Base-by-base conservation (phyloP, 2,888 invertebrate genomes). In the Autographa pulchrina region DNA sequence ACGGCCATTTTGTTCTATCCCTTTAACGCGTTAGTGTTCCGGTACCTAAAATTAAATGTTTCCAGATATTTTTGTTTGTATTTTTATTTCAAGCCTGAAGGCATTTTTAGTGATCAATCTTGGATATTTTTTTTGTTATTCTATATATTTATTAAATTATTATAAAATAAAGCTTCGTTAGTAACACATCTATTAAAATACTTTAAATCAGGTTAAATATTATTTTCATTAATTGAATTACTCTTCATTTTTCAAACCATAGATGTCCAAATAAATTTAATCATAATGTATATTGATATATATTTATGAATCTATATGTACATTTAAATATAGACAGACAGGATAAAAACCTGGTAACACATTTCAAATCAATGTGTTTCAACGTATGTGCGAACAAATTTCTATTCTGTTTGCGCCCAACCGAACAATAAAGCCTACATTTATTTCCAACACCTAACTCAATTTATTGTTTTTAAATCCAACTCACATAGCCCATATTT, bases 311-410 rank as follows among this genome's bases (percentile, higher is more conserved):
- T n/a, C n/a, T n/a, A n/a, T n/a, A n/a, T n/a, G n/a, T n/a, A n/a
- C 11, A 20, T 18, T n/a, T 18, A 6, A 48, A 61, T 54, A 35
- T 25, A 56, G 25, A 48, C 32, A 0, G 65, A n/a, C 67, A 69
- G 31, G 54, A 59, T 65, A 58, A 32, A 13, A 31, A 69, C 52
- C 9, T 52, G 54, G 63, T 65, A 59, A 70, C 20, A 72, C 63
- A 58, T 76, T 81, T 72, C 68, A 76, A 81, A 79, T 77, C 70
- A 79, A 79, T 82, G 72, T 71, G 74, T 78, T 68, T 69, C 52
- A 13, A 65, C 63, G 68, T 74, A 70, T 72, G 74, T 74, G 41
- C 54, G 48, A 60, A 63, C 70, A 68, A 74, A 77, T 72, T 75
- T 81, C 74, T 76, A 79, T 74, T 79, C 70, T 65, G 71, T 79